Percentiles rank a stretch among this genome's conserved stretches.
Conservation (phyloP, 2,113 vertebrate species). For the Ariopsis seemanni region DNA sequence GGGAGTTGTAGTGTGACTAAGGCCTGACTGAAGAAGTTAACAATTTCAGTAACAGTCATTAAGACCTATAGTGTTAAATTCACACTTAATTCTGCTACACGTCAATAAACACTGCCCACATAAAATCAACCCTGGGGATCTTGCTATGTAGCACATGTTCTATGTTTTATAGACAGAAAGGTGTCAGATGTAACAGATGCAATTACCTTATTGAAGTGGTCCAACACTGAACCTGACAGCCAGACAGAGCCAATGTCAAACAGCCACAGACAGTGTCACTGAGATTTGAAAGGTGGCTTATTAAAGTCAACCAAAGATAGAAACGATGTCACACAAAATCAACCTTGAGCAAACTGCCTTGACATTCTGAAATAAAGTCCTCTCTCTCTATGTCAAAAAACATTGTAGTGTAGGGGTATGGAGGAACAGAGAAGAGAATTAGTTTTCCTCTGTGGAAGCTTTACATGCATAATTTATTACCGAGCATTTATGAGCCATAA, state of each 20-base stretch:
- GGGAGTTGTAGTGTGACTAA: too few species aligned
- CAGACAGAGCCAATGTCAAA: constrained; percentile 13
- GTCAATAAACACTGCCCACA: not conserved
- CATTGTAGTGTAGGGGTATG: not conserved
- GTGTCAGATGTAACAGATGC: constrained; percentile 18
- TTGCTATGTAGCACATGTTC: not conserved
- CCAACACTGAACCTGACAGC: constrained; percentile 26
- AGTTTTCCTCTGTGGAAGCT: not conserved
- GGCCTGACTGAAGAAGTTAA: not conserved
- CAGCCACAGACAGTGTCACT: constrained; percentile 26
- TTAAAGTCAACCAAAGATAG: constrained; percentile 33
- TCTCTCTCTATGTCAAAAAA: not conserved
- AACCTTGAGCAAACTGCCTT: constrained; percentile 18
- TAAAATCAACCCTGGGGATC: not conserved
- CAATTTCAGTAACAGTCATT: not conserved
- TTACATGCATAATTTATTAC: constrained; percentile 3
- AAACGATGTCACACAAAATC: constrained; percentile 22
- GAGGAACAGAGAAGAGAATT: not conserved
- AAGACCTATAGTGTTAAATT: not conserved
- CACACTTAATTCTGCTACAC: not conserved
- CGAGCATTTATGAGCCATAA: not conserved
- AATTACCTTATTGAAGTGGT: constrained; percentile 27
- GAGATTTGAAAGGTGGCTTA: constrained; percentile 30
- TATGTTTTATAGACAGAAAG: constrained; percentile 19
- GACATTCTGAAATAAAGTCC: constrained; percentile 4